These are phyloP conservation scores for Aplochiton taeniatus DNA, from an alignment of 2,797 vertebrate species.

Conservation along the genomic window DNA sequence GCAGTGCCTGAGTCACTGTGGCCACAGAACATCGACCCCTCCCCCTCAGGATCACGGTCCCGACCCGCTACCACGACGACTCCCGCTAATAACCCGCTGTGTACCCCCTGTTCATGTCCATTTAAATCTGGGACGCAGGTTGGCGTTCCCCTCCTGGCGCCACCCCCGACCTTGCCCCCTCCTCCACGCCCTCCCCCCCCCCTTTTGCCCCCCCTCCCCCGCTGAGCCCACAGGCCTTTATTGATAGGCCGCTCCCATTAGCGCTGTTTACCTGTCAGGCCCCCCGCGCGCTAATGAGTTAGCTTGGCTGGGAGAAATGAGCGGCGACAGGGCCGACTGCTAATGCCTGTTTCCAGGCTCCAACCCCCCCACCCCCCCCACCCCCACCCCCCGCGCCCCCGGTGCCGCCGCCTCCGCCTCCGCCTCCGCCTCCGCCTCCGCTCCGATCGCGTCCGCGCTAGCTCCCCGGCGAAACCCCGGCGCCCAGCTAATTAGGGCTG, in stretches of 20 bases:
- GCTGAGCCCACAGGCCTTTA: conserved; percentile 85
- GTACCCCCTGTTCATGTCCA: conserved; percentile 66
- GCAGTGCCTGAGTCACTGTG: not conserved
- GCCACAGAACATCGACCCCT: not conserved
- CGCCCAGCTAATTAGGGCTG: conserved; percentile 72
- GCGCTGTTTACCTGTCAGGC: conserved; percentile 91
- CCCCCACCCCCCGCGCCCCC: conserved; percentile 57
- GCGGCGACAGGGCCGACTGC: conserved; percentile 80
- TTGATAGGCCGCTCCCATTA: conserved; percentile 93
- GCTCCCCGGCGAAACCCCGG: no score
- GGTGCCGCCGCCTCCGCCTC: conserved; percentile 40
- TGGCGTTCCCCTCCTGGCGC: not conserved
- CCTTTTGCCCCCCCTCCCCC: conserved; percentile 66
- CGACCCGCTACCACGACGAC: conserved; percentile 13
- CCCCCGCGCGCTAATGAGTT: conserved; percentile 89
- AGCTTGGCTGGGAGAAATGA: conserved; percentile 90
- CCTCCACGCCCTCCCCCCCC: conserved; percentile 45
- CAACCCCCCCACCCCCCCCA: conserved; percentile 2
- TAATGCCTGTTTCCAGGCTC: conserved; percentile 91
- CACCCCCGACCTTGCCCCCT: conserved; percentile 33
- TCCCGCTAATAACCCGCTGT: not conserved
- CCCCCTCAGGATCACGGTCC: conserved; percentile 13
- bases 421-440: conserved; percentile 3
- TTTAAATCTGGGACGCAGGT: conserved; percentile 66
- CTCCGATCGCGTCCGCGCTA: conserved; percentile 9